Evolutionary conservation across 2,113 vertebrate species (phyloP).

Genomic region (Zapus hudsonius): DNA sequence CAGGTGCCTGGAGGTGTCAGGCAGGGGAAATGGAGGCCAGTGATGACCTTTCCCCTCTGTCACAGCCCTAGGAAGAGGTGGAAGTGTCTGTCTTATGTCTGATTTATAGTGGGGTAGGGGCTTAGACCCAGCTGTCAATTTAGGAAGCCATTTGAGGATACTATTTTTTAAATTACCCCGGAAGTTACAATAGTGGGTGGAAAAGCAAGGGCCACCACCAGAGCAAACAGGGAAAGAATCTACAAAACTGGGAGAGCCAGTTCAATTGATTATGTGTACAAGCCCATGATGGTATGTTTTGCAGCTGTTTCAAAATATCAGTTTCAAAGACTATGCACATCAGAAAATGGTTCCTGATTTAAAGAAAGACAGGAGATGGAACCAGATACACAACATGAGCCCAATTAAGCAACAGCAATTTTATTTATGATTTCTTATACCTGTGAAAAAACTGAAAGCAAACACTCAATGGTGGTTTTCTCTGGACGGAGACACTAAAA

Average conservation of each 20-base stretch:
- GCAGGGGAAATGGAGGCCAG: slow-evolving; percentile 27
- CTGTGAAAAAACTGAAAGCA: not conserved
- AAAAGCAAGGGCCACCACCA: not conserved
- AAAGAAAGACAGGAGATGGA: slow-evolving; percentile 51
- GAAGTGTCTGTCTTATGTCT: slow-evolving; percentile 43
- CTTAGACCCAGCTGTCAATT: slow-evolving; percentile 49
- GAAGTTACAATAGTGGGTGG: not conserved
- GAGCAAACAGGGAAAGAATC: not conserved
- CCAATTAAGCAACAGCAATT: slow-evolving; percentile 40
- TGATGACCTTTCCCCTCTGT: slow-evolving; percentile 55
- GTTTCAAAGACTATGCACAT: slow-evolving; percentile 47
- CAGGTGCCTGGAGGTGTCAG: slow-evolving; percentile 73
- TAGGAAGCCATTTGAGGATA: slow-evolving; percentile 59
- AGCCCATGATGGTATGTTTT: not conserved
- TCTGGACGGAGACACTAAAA: slow-evolving; percentile 30
- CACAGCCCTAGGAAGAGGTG: slow-evolving; percentile 39
- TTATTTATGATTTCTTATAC: slow-evolving; percentile 41
- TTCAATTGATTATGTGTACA: not conserved
- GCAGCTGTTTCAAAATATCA: slow-evolving; percentile 33
- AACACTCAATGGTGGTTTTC: not conserved
- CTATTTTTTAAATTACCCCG: not conserved
- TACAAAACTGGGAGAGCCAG: not conserved
- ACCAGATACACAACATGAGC: not conserved
- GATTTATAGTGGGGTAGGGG: slow-evolving; percentile 55
- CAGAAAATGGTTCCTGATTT: slow-evolving; percentile 25